A percentile compares a stretch with the other conserved stretches of the same genome.
phyloP scores from a whole-genome alignment of 2,888 invertebrate genomes.

The Napeogenes sylphis region DNA sequence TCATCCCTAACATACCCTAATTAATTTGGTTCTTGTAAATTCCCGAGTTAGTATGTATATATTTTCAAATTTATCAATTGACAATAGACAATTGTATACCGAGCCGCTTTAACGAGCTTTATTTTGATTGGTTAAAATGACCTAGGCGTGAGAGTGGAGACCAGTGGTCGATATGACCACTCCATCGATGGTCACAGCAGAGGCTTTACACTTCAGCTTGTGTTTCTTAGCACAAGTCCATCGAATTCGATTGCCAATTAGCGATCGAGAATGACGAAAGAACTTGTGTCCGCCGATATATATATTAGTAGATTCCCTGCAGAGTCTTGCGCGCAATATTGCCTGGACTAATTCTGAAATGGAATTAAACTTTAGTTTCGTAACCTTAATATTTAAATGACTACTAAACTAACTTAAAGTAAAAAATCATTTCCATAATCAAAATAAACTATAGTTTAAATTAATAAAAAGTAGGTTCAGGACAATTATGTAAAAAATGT shows the following conservation, averaged over 20 bases:
- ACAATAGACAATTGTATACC: slow-evolving; percentile 1
- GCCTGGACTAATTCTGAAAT: slow-evolving; percentile 53
- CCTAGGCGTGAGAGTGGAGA: slow-evolving; percentile 49
- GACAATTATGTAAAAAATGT: too few species aligned
- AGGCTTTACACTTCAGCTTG: slow-evolving; percentile 64
- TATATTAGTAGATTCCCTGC: slow-evolving; percentile 56
- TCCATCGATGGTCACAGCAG: slow-evolving; percentile 63
- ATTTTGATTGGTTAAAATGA: background rate
- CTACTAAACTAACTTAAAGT: background rate
- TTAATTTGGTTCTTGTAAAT: too few species aligned
- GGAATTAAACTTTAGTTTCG: background rate
- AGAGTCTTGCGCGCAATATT: slow-evolving; percentile 52
- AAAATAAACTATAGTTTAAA: too few species aligned
- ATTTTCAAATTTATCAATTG: slow-evolving; percentile 2
- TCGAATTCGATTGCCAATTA: slow-evolving; percentile 61
- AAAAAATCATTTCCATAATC: too few species aligned
- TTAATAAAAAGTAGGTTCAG: too few species aligned
- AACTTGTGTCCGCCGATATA: slow-evolving; percentile 64
- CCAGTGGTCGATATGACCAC: slow-evolving; percentile 60
- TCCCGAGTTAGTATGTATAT: too few species aligned
- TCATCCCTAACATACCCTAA: too few species aligned
- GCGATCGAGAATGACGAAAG: slow-evolving; percentile 63
- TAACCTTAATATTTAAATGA: too few species aligned
- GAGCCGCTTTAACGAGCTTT: background rate
- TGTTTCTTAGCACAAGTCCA: slow-evolving; percentile 71